phyloP scores from a whole-genome alignment of 2,888 invertebrate genomes.

The Hemicrepidius hirtus region DNA sequence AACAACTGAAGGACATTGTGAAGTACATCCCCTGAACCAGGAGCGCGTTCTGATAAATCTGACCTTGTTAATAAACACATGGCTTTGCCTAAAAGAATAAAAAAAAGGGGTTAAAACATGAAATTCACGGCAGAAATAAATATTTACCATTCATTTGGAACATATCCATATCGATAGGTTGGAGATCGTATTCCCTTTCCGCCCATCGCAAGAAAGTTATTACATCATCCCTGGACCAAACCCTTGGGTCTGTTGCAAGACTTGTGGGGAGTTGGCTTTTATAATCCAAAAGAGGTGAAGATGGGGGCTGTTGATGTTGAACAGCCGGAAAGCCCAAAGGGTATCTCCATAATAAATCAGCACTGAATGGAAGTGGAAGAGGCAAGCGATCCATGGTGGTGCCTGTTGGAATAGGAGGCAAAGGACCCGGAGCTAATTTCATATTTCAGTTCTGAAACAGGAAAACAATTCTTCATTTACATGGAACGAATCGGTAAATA shows the following conservation, averaged over 20 bases:
- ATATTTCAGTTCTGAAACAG: slow-evolving; percentile 65
- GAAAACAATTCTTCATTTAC: slow-evolving; percentile 32
- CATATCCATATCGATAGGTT: slow-evolving; percentile 92
- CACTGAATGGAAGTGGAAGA: slow-evolving; percentile 85
- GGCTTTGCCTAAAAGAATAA: slow-evolving; percentile 84
- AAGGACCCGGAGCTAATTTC: slow-evolving; percentile 74
- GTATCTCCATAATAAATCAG: slow-evolving; percentile 92
- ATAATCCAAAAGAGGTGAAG: slow-evolving; percentile 85
- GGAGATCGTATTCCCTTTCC: slow-evolving; percentile 93
- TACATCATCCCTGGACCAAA: slow-evolving; percentile 94
- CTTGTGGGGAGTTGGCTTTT: slow-evolving; percentile 90
- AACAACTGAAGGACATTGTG: slow-evolving; percentile 94
- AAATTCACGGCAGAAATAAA: no score
- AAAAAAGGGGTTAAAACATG: background rate
- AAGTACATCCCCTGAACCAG: slow-evolving; percentile 94
- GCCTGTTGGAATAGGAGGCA: slow-evolving; percentile 70
- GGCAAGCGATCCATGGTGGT: slow-evolving; percentile 84
- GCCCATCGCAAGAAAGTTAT: slow-evolving; percentile 92
- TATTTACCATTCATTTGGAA: slow-evolving; percentile 94
- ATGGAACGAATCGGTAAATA: slow-evolving; percentile 11
- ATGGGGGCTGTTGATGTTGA: slow-evolving; percentile 77
- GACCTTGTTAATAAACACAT: slow-evolving; percentile 91
- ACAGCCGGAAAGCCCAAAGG: slow-evolving; percentile 84
- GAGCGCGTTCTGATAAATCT: slow-evolving; percentile 93
- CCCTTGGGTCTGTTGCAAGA: slow-evolving; percentile 90